Evolutionary conservation across 2,797 vertebrate species (phyloP).

Genomic region (Labroides dimidiatus): DNA sequence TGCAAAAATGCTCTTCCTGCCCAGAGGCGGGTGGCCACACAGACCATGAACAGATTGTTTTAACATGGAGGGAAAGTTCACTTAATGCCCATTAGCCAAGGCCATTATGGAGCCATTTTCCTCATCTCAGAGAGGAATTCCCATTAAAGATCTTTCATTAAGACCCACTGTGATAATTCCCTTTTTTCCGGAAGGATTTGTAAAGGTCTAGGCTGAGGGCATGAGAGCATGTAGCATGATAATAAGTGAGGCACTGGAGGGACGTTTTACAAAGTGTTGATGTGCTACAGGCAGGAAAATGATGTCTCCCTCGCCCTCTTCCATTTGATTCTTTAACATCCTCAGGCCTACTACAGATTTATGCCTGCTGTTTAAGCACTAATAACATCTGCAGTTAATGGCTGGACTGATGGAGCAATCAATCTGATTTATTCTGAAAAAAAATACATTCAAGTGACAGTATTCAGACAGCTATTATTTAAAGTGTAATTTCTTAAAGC

Average conservation of each 20-base stretch:
- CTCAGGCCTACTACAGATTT: slow-evolving; percentile 21
- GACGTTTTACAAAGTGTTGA: slow-evolving; percentile 47
- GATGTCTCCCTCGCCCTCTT: slow-evolving; percentile 26
- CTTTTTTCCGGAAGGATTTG: slow-evolving; percentile 29
- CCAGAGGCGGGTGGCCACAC: slow-evolving; percentile 57
- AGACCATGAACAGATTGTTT: slow-evolving; percentile 64
- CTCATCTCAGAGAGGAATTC: slow-evolving; percentile 59
- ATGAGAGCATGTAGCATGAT: slow-evolving; percentile 38
- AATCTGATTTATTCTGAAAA: slow-evolving; percentile 6
- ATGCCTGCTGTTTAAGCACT: slow-evolving; percentile 33
- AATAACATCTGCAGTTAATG: slow-evolving; percentile 24
- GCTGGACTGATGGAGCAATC: slow-evolving; percentile 16
- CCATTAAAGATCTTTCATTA: slow-evolving; percentile 69
- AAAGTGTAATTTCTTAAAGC: not conserved
- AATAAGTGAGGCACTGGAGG: slow-evolving; percentile 43
- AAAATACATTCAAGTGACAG: not conserved
- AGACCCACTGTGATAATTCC: slow-evolving; percentile 54
- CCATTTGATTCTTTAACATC: slow-evolving; percentile 25
- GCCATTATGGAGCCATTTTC: slow-evolving; percentile 64
- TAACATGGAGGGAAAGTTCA: slow-evolving; percentile 63
- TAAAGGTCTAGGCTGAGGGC: slow-evolving; percentile 53
- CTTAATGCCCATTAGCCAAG: slow-evolving; percentile 62
- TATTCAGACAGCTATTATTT: not conserved
- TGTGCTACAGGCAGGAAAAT: slow-evolving; percentile 49
- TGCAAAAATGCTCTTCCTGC: slow-evolving; percentile 63